Evolutionary conservation across 1,140 invertebrate genomes (phyloP).

Genomic region (Notospermus geniculatus): DNA sequence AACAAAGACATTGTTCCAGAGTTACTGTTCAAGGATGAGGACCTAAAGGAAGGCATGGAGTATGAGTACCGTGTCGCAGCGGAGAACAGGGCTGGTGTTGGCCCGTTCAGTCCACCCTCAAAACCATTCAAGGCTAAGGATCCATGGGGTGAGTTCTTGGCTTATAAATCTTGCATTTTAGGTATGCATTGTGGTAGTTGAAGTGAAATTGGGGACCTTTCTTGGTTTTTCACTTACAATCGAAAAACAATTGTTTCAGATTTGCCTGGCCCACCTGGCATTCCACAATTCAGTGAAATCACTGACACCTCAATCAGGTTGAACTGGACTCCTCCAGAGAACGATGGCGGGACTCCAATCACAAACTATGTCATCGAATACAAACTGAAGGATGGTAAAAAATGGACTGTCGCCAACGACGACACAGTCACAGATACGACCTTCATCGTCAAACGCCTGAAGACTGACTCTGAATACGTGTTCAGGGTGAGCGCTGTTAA

Average conservation of each 20-base stretch:
- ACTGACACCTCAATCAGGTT: slow-evolving; percentile 93
- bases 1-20: slow-evolving; percentile 73
- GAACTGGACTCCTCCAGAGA: slow-evolving; percentile 81
- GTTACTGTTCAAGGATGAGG: slow-evolving; percentile 66
- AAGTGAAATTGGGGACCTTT: no score
- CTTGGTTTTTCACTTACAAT: no score
- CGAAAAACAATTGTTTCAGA: no score
- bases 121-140: slow-evolving; percentile 86
- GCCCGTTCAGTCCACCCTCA: slow-evolving; percentile 91
- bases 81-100: slow-evolving; percentile 91
- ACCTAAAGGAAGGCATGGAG: slow-evolving; percentile 90
- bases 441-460: slow-evolving; percentile 85
- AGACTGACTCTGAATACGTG: slow-evolving; percentile 88
- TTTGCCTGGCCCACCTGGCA: slow-evolving; percentile 75
- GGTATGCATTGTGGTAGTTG: no score
- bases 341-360: slow-evolving; percentile 94
- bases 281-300: slow-evolving; percentile 85
- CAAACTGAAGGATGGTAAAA: slow-evolving; percentile 29
- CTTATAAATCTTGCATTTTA: no score
- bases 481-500: slow-evolving; percentile 97
- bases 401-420: slow-evolving; percentile 43
- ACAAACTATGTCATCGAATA: slow-evolving; percentile 87
- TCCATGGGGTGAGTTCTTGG: slow-evolving; percentile 71
- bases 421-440: slow-evolving; percentile 41
- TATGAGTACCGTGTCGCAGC: slow-evolving; percentile 97